These are phyloP conservation scores for Tinea trinotella DNA, from an alignment of 2,888 invertebrate genomes.

Conservation along the genomic window DNA sequence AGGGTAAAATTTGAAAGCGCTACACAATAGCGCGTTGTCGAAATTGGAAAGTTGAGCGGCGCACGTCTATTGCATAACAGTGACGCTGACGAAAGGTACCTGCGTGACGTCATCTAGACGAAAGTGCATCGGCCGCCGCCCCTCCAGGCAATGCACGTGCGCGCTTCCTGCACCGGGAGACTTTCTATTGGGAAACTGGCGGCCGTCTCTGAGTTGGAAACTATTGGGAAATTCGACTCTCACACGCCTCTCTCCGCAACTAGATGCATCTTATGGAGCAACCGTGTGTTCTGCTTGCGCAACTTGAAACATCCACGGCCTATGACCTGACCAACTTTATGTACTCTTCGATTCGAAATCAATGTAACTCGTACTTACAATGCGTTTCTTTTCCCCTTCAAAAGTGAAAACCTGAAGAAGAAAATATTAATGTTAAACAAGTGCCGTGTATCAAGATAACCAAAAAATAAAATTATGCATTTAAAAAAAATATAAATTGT, in stretches of 20 bases:
- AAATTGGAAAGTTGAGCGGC: conserved; percentile 71
- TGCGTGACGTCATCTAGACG: conserved; percentile 62
- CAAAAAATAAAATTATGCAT: no score
- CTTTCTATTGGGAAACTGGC: conserved; percentile 67
- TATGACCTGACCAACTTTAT: conserved; percentile 19
- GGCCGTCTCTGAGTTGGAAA: conserved; percentile 33
- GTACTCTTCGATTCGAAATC: neutral
- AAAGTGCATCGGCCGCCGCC: conserved; percentile 69
- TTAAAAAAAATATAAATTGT: neutral
- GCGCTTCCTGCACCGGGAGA: conserved; percentile 62
- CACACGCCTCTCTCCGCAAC: conserved; percentile 42
- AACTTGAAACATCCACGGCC: conserved; percentile 29
- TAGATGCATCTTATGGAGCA: conserved; percentile 60
- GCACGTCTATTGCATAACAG: conserved; percentile 65
- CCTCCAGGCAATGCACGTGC: conserved; percentile 38
- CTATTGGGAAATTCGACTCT: conserved; percentile 61
- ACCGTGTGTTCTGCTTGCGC: conserved; percentile 40
- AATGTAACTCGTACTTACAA: conserved; percentile 40
- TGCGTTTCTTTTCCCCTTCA: conserved; percentile 24
- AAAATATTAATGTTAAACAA: conserved; percentile 15
- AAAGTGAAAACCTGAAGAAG: conserved; percentile 16
- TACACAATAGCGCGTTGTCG: conserved; percentile 71
- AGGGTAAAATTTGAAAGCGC: conserved; percentile 71
- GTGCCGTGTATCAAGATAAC: neutral
- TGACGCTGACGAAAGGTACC: conserved; percentile 66